Percentiles rank a stretch among this genome's conserved stretches.
Evolutionary conservation across 1,140 invertebrate species (phyloP).

Genomic region (Drosophila kohkoa): DNA sequence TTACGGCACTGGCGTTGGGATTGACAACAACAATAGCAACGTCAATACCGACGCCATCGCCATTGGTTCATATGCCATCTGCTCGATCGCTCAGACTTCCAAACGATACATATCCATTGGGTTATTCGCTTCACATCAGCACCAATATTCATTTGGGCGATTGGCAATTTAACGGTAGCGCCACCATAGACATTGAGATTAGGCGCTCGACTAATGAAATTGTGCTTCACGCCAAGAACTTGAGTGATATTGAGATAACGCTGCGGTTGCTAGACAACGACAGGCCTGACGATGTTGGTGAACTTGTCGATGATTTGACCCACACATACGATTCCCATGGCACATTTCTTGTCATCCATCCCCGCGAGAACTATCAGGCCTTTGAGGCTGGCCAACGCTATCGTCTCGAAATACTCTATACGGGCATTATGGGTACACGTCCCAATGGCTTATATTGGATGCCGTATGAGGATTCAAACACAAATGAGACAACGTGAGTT

Average conservation of each 20-base stretch:
- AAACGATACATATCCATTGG: slow-evolving; percentile 86
- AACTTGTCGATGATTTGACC: slow-evolving; percentile 61
- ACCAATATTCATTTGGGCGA: slow-evolving; percentile 86
- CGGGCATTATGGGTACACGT: slow-evolving; percentile 68
- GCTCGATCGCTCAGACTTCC: slow-evolving; percentile 86
- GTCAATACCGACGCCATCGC: slow-evolving; percentile 9
- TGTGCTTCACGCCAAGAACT: slow-evolving; percentile 85
- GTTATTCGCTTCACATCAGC: slow-evolving; percentile 88
- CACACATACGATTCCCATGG: slow-evolving; percentile 47
- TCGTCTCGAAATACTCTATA: slow-evolving; percentile 70
- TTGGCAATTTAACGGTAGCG: slow-evolving; percentile 86
- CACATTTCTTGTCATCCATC: slow-evolving; percentile 71
- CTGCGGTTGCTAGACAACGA: slow-evolving; percentile 48
- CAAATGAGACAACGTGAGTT: slow-evolving; percentile 71
- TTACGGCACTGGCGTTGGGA: slow-evolving; percentile 28
- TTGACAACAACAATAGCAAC: neutral
- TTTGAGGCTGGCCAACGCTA: slow-evolving; percentile 74
- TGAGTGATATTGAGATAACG: slow-evolving; percentile 70
- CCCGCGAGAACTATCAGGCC: slow-evolving; percentile 65
- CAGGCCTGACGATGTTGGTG: slow-evolving; percentile 22
- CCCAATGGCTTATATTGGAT: slow-evolving; percentile 88
- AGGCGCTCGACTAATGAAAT: slow-evolving; percentile 84
- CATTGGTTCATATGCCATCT: slow-evolving; percentile 1
- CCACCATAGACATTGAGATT: slow-evolving; percentile 86
- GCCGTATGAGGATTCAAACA: slow-evolving; percentile 83